A percentile compares a stretch with the other conserved stretches of the same genome.
Evolutionary conservation across 2,797 vertebrate species (phyloP).

Genomic region (Hoplostethus atlanticus): DNA sequence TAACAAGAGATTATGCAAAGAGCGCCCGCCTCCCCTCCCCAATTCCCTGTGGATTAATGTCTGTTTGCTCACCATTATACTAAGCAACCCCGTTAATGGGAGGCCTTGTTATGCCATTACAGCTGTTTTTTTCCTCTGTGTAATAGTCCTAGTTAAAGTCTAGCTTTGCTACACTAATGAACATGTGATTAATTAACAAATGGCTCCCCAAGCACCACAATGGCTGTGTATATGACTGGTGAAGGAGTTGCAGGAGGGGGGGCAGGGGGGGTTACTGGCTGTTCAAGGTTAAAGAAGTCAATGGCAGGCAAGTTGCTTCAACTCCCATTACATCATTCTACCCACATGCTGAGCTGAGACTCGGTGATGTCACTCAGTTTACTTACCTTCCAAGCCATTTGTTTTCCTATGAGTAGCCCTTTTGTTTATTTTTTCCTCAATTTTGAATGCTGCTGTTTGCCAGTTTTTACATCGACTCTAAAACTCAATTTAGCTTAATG

Average conservation of each 20-base stretch:
- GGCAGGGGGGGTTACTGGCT: conserved; percentile 7
- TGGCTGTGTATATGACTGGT: conserved; percentile 23
- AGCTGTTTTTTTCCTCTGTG: conserved; percentile 56
- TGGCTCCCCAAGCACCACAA: conserved; percentile 30
- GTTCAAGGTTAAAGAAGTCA: conserved; percentile 64
- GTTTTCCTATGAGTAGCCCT: conserved; percentile 75
- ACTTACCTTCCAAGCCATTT: conserved; percentile 69
- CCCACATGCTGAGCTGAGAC: conserved; percentile 64
- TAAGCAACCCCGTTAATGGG: conserved; percentile 63
- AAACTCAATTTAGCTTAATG: conserved; percentile 76
- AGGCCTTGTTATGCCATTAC: conserved; percentile 54
- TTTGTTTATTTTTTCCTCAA: conserved; percentile 79
- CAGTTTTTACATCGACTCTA: conserved; percentile 71
- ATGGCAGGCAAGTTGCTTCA: conserved; percentile 43
- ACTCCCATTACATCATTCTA: conserved; percentile 76
- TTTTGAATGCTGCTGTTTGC: conserved; percentile 68
- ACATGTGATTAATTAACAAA: conserved; percentile 67
- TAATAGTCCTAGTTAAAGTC: conserved; percentile 45
- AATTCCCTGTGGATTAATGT: conserved; percentile 64
- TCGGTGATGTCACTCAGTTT: conserved; percentile 72
- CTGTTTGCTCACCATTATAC: conserved; percentile 68
- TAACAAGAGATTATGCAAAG: conserved; percentile 33
- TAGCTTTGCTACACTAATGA: conserved; percentile 59
- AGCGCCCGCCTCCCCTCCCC: conserved; percentile 10
- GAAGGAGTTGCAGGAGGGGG: neutral